Base-by-base conservation (phyloP, 2,113 vertebrate species). In the Caloenas nicobarica region DNA sequence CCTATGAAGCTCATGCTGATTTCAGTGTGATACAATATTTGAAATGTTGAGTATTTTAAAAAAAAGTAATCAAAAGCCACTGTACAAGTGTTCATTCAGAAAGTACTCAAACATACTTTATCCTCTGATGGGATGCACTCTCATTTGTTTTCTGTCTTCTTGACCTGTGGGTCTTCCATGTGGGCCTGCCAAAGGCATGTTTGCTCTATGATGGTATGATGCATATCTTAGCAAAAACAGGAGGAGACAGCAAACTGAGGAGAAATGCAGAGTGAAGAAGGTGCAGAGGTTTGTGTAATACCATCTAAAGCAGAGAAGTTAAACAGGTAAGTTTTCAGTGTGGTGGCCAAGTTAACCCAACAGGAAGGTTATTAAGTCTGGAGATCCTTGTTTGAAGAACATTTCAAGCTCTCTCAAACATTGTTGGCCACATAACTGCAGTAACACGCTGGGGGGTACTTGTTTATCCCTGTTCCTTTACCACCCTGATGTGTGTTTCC, bases 401-500 rank as follows among this genome's bases (percentile, higher is more conserved):
- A 72, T 44, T 89, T 82, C 40, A 92, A 81, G 22, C 36, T 50
- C 69, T 54, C 42, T 28, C 57, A 57, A 69, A n/a, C 5, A 1
- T 0, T 56, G 80, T 23, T 89, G 78, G 31, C n/a, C 10, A 29
- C 70, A 64, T 60, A 87, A 85, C 44, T 61, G 58, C 54, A 64
- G 31, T 48, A 50, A 31, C 9, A 36, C 3, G 0, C 24, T 18
- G 18, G 3, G 31, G 13, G 36, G 4, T 22, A 8, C 13, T 86
- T 68, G 28, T 73, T 91, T 86, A 19, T 29, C 5, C 3, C 11
- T 44, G 33, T 66, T 93, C 25, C 66, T 92, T 74, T 80, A 22
- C 51, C 16, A 38, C 69, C 46, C 28, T 0, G 0, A 2, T 38
- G 2, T 0, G 1, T 31, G 13, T 62, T 87, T 81, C 65, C 38